Percentiles rank a stretch among this genome's conserved stretches.
These are phyloP conservation scores for Mus pahari DNA, from an alignment of 2,113 vertebrate genomes.

Conservation along the genomic window DNA sequence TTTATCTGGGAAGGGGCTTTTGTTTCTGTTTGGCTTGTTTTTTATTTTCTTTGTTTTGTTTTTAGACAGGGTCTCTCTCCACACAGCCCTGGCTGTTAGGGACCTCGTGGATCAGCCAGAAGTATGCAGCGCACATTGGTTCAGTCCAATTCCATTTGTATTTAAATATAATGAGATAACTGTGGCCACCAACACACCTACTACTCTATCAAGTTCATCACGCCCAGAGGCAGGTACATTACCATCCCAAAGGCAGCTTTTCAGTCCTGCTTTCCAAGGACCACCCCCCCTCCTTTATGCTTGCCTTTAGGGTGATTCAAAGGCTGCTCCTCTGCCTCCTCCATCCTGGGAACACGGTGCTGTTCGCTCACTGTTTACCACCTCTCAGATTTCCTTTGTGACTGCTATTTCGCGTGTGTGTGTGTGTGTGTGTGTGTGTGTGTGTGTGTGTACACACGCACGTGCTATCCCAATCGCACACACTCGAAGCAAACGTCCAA, in stretches of 20 bases:
- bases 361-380: background rate
- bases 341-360: background rate
- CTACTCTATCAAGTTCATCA: background rate
- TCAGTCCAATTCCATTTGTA: background rate
- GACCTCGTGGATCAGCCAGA: background rate
- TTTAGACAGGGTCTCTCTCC: background rate
- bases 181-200: background rate
- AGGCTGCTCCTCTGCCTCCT: background rate
- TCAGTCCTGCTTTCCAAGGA: background rate
- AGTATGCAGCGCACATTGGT: background rate
- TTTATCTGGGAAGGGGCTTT: background rate
- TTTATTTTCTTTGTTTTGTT: no score
- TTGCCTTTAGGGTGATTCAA: background rate
- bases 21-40: background rate
- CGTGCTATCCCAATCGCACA: no score
- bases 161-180: background rate
- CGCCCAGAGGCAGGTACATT: background rate
- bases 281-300: background rate
- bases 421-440: background rate
- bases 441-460: no score
- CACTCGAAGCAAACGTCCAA: no score
- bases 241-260: rapidly evolving
- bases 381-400: background rate
- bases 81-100: no score
- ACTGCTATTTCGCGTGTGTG: background rate